A percentile compares a stretch with the other conserved stretches of the same genome.
Evolutionary conservation across 2,113 vertebrate genomes (phyloP).

Genomic region (Phocoena phocoena): DNA sequence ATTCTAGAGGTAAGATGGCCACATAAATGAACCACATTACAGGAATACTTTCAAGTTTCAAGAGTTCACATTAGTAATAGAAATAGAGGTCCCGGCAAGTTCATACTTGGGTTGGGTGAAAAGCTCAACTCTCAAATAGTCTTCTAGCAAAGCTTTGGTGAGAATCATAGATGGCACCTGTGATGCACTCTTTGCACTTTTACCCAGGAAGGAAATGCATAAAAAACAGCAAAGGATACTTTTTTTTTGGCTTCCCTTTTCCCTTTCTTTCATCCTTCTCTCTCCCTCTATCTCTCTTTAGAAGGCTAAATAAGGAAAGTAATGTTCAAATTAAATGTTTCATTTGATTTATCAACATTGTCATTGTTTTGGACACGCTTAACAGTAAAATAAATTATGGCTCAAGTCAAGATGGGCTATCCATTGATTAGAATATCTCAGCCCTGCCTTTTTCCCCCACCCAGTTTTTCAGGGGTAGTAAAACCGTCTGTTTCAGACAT

Average conservation of each 20-base stretch:
- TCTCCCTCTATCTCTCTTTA: neutral
- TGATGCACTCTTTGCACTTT: neutral
- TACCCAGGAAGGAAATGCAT: neutral
- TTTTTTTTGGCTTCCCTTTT: neutral
- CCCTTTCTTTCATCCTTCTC: neutral
- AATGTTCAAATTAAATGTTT: neutral
- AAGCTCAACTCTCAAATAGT: neutral
- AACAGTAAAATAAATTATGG: neutral
- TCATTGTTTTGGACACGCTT: neutral
- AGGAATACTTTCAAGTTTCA: slow-evolving; percentile 40
- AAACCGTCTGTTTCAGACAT: neutral
- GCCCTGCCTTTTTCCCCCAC: neutral
- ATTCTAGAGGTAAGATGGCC: neutral
- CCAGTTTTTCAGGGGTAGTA: neutral
- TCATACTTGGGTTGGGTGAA: neutral
- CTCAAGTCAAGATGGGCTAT: neutral
- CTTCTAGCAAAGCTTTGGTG: neutral
- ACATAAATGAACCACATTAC: neutral
- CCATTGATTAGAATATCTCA: neutral
- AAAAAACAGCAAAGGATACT: neutral
- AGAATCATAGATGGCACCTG: neutral
- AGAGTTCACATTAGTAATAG: slow-evolving; percentile 29
- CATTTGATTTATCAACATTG: slow-evolving; percentile 7
- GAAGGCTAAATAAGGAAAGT: slow-evolving; percentile 35
- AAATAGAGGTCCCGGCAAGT: neutral